Percentiles rank a stretch among this genome's conserved stretches.
Evolutionary conservation across 1,140 invertebrate species (phyloP).

Genomic region (Drosophila yakuba): DNA sequence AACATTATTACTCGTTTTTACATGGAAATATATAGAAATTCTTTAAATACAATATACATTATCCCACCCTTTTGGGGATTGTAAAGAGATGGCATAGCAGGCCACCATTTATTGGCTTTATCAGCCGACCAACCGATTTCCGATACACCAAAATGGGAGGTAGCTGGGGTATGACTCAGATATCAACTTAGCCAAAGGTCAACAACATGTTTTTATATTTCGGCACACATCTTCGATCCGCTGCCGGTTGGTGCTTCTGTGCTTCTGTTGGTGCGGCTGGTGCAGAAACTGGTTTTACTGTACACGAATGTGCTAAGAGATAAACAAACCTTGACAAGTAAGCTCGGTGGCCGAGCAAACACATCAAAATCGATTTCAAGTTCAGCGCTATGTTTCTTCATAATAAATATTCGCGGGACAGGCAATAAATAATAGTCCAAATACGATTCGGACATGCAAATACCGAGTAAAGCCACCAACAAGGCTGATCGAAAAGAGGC

Average conservation of each 20-base stretch:
- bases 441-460: constrained; percentile 58
- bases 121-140: neutral
- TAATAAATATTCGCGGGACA: constrained; percentile 44
- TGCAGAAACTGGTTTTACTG: constrained; percentile 63
- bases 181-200: constrained; percentile 53
- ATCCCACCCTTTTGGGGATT: too few relatives aligned
- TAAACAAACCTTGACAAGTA: constrained; percentile 71
- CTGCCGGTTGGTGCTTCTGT: constrained; percentile 31
- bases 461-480: constrained; percentile 19
- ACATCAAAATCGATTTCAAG: constrained; percentile 76
- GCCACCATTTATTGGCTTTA: neutral
- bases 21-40: too few relatives aligned
- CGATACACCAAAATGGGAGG: constrained; percentile 10
- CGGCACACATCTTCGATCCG: constrained; percentile 38
- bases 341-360: constrained; percentile 44
- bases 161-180: constrained; percentile 22
- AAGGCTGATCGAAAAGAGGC: constrained; percentile 22
- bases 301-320: constrained; percentile 67
- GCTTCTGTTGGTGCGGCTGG: constrained; percentile 14
- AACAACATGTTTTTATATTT: constrained; percentile 61
- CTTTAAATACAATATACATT: too few relatives aligned
- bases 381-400: constrained; percentile 67
- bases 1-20: too few relatives aligned
- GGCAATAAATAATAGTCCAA: constrained; percentile 59
- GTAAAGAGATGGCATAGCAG: too few relatives aligned